These are phyloP conservation scores for Porites cylindrica DNA, from an alignment of 92 coral and sea anemone genomes.

Conservation along the genomic window DNA sequence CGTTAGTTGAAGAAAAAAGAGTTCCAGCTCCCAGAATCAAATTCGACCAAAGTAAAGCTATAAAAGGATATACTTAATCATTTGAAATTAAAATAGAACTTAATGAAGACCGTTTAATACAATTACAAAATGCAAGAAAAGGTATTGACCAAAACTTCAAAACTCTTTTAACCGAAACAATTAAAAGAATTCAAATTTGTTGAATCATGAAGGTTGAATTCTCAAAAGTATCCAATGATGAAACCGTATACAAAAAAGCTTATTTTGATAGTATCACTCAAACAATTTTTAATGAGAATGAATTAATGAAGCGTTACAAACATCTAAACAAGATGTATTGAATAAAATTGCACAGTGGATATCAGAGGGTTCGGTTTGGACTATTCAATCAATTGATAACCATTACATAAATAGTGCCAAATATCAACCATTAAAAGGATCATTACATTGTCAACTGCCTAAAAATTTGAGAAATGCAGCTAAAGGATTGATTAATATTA, in stretches of 20 bases:
- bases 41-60: too few relatives aligned
- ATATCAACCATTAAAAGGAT: neutral
- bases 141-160: too few relatives aligned
- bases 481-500: neutral
- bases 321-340: neutral
- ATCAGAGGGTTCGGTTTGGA: constrained; percentile 10
- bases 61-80: too few relatives aligned
- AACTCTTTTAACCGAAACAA: neutral
- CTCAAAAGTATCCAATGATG: neutral
- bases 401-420: neutral
- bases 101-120: too few relatives aligned
- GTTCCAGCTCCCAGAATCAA: too few relatives aligned
- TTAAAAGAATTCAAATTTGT: neutral
- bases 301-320: neutral
- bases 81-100: too few relatives aligned
- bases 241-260: neutral
- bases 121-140: too few relatives aligned
- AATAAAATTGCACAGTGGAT: neutral
- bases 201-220: neutral
- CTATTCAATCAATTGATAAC: neutral
- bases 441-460: neutral
- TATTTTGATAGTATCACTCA: neutral
- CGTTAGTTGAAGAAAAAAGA: too few relatives aligned
- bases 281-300: neutral
- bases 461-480: neutral